A percentile compares a stretch with the other conserved stretches of the same genome.
Conservation (phyloP, 2,888 invertebrate genomes). For the Aquatica leii region DNA sequence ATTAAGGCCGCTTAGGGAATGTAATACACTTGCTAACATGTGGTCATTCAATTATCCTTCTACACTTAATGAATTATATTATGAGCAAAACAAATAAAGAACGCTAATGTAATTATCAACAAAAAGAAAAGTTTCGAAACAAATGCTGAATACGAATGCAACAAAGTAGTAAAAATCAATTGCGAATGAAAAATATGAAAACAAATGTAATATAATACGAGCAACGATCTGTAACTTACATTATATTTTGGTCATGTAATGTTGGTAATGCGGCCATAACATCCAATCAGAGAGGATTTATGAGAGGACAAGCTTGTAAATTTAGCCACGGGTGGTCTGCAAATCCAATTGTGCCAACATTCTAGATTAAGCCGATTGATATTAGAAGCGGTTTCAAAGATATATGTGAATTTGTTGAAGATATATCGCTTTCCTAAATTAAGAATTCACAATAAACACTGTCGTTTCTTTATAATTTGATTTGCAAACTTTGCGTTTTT, state of each 20-base stretch:
- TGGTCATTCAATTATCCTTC: constrained; percentile 46
- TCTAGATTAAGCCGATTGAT: constrained; percentile 60
- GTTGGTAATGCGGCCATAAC: constrained; percentile 62
- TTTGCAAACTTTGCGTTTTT: too few species aligned
- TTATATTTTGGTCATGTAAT: constrained; percentile 57
- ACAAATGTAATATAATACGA: constrained; percentile 30
- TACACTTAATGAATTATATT: constrained; percentile 57
- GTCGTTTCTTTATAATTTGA: constrained; percentile 10
- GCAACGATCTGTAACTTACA: constrained; percentile 45
- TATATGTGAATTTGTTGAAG: constrained; percentile 30
- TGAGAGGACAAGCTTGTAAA: constrained; percentile 59
- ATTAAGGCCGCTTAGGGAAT: constrained; percentile 60
- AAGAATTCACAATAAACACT: constrained; percentile 25
- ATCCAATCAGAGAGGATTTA: constrained; percentile 62
- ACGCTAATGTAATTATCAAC: constrained; percentile 4
- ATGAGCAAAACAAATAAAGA: constrained; percentile 47
- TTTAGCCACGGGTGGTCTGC: constrained; percentile 60
- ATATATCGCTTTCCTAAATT: constrained; percentile 19
- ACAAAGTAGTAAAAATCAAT: constrained; percentile 9
- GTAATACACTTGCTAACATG: constrained; percentile 59
- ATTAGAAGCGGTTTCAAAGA: constrained; percentile 43
- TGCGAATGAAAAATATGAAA: constrained; percentile 24
- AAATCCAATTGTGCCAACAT: constrained; percentile 61
- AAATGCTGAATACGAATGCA: background rate
- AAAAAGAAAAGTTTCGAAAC: background rate